Base-by-base conservation (phyloP, 1,140 invertebrate genomes). In the Zophobas morio region DNA sequence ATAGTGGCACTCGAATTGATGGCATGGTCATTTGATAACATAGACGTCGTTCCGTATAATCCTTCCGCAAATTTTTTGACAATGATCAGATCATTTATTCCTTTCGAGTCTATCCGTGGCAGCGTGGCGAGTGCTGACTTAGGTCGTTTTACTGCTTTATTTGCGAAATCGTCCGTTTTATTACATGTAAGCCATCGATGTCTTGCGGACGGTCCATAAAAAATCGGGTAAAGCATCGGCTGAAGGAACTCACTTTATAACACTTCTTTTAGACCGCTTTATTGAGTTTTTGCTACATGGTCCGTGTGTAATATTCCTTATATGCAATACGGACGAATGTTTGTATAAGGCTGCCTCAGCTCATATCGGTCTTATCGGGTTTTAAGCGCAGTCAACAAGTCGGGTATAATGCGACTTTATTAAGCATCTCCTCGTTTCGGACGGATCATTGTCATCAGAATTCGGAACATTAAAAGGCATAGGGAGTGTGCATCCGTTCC, bases 261-360 rank as follows among this genome's bases (percentile, higher is more conserved):
- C 60, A 66, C 70, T 72, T 72, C 70, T 72, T 72, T 53, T 33
- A 72, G 46, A 72, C 70, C 32, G 51, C 70, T 72, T 72, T 72
- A 72, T 72, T 72, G 70, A 47, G 70, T 72, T 72, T 72, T 72
- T 72, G 70, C 70, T 72, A 72, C 35, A 72, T 72, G 47, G 70
- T 42, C 70, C 70, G 70, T 72, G 40, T 51, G 70, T 72, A 72
- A 72, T 72, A 72, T 72, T 2, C 39, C 42, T 66, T 66, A 66
- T 66, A 66, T 66, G 60, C 60, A 66, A 66, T 66, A 42, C 60
- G n/a, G 33, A 39, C 6, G 60, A 40, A 66, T 66, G 60, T 66
- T 66, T 66, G 60, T 66, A 36, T n/a, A 66, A 51, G n/a, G 6
- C 2, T 51, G 60, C 60, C 42, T 8, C 49, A 20, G 20, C 49